phyloP scores from a whole-genome alignment of 1,140 invertebrate genomes.

The Cydia amplana region DNA sequence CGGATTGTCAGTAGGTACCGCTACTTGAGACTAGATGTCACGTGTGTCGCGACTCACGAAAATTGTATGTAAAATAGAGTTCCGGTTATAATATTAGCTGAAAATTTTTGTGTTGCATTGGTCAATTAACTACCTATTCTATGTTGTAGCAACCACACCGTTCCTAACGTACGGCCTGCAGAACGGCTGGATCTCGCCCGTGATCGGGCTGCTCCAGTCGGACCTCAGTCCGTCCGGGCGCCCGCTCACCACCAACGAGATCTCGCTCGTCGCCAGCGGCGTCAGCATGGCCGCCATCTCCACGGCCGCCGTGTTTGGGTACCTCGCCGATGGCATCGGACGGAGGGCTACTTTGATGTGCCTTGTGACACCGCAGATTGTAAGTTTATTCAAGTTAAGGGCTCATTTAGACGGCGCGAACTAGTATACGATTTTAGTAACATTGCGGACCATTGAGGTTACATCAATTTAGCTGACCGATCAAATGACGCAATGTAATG shows the following conservation, averaged over 20 bases:
- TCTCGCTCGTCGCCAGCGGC: constrained; percentile 69
- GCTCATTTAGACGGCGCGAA: too few species aligned
- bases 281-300: constrained; percentile 55
- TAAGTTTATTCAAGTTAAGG: neutral
- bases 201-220: constrained; percentile 62
- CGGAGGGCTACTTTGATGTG: constrained; percentile 61
- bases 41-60: too few species aligned
- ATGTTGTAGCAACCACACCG: constrained; percentile 72
- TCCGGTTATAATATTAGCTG: too few species aligned
- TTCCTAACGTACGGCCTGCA: constrained; percentile 72
- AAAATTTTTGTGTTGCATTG: too few species aligned
- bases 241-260: constrained; percentile 63
- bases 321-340: constrained; percentile 64
- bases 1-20: too few species aligned
- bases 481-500: too few species aligned
- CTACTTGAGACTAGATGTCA: too few species aligned
- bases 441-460: too few species aligned
- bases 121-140: too few species aligned
- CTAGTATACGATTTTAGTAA: too few species aligned
- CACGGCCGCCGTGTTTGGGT: constrained; percentile 47
- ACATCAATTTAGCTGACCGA: too few species aligned
- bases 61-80: too few species aligned
- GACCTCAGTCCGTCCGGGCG: constrained; percentile 55
- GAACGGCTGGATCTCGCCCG: constrained; percentile 77
- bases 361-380: neutral